Evolutionary conservation across 2,113 vertebrate genomes (phyloP).

Genomic region (Rhea pennata): DNA sequence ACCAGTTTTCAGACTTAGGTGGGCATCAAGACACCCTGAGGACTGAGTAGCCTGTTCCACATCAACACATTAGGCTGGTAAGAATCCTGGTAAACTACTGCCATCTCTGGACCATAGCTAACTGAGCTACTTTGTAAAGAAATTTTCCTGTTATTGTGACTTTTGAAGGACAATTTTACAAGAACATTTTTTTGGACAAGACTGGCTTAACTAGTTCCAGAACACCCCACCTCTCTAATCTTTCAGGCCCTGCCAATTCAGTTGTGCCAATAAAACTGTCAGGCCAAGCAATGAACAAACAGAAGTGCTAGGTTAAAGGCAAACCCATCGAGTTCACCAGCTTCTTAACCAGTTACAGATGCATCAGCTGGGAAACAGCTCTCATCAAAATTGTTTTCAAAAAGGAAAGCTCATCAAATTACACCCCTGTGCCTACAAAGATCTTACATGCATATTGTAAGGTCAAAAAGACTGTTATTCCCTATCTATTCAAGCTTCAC

Average conservation of each 20-base stretch:
- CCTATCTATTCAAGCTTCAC: not conserved
- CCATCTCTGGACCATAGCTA: not conserved
- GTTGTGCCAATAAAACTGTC: not conserved
- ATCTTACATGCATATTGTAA: fast-evolving
- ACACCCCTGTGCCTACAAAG: fast-evolving
- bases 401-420: not conserved
- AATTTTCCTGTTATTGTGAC: not conserved
- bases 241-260: not conserved
- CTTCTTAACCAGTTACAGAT: not conserved
- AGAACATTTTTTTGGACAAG: not conserved
- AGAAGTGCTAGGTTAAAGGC: fast-evolving
- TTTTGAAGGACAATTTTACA: not conserved
- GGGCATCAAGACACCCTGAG: not conserved
- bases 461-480: not conserved
- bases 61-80: not conserved
- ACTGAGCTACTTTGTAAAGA: not conserved
- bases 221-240: not conserved
- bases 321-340: not conserved
- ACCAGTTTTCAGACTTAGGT: not conserved
- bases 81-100: not conserved
- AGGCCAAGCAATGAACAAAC: not conserved
- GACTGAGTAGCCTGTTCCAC: not conserved
- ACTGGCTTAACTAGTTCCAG: not conserved
- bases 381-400: not conserved
- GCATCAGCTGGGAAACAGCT: not conserved